phyloP scores from a whole-genome alignment of 2,888 invertebrate genomes.

The Artemia sinica region DNA sequence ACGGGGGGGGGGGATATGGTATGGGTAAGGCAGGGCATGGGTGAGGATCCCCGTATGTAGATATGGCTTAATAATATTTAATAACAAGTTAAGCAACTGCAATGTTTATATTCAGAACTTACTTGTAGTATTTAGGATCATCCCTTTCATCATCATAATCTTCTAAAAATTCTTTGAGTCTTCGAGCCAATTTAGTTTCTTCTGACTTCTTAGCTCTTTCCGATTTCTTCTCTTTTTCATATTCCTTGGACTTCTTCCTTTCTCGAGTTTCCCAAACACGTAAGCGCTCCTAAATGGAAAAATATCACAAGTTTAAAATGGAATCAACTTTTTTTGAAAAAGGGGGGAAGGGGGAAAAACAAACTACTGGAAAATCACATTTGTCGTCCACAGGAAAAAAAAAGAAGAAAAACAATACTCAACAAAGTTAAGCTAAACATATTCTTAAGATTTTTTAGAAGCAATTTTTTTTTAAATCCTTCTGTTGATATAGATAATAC shows the following conservation, averaged over 20 bases:
- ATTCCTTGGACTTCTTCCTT: constrained; percentile 70
- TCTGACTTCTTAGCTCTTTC: constrained; percentile 69
- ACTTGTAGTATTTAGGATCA: constrained; percentile 91
- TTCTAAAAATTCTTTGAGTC: constrained; percentile 90
- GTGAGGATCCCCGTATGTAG: not conserved
- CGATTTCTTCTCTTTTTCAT: constrained; percentile 68
- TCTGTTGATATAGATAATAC: too few relatives aligned
- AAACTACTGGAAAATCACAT: too few relatives aligned
- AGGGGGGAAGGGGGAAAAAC: too few relatives aligned
- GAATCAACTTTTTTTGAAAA: too few relatives aligned
- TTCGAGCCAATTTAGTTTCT: constrained; percentile 72
- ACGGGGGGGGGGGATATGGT: too few relatives aligned
- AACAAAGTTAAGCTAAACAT: too few relatives aligned
- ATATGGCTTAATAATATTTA: not conserved
- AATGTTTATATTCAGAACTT: constrained; percentile 28
- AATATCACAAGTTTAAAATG: too few relatives aligned
- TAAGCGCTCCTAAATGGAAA: constrained; percentile 31
- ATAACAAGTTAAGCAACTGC: not conserved
- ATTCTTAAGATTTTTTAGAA: too few relatives aligned
- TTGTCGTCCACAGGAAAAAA: too few relatives aligned
- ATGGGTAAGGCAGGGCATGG: not conserved
- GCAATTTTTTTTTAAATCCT: too few relatives aligned
- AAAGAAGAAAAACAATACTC: too few relatives aligned
- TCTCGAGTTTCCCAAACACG: constrained; percentile 74
- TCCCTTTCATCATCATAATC: constrained; percentile 97